Evolutionary conservation across 2,888 invertebrate species (phyloP).

Genomic region (Creontiades dilutus): DNA sequence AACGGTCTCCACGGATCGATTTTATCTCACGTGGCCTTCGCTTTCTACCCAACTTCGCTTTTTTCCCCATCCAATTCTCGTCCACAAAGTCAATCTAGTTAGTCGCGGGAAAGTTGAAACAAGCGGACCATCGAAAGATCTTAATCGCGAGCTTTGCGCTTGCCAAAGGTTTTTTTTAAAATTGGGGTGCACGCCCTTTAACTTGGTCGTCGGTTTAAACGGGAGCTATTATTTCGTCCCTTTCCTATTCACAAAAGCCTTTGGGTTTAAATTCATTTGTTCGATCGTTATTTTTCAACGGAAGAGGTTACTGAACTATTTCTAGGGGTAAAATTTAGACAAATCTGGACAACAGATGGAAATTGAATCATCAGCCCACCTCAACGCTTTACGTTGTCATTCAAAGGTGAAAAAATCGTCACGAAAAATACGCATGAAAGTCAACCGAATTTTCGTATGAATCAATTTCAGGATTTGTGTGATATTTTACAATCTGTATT

Average conservation of each 20-base stretch:
- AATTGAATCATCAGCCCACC: too few species aligned
- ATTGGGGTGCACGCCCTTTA: constrained; percentile 4
- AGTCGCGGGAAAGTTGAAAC: background rate
- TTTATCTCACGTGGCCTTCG: constrained; percentile 18
- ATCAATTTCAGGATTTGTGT: too few species aligned
- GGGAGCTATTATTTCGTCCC: background rate
- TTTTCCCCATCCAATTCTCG: background rate
- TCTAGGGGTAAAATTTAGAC: too few species aligned
- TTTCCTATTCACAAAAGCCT: background rate
- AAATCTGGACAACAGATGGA: too few species aligned
- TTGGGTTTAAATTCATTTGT: background rate
- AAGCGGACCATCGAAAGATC: constrained; percentile 33
- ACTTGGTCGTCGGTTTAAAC: constrained; percentile 11
- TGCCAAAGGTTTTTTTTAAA: background rate
- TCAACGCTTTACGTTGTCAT: too few species aligned
- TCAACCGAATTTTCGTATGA: too few species aligned
- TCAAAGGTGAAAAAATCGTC: too few species aligned
- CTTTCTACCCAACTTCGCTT: constrained; percentile 3
- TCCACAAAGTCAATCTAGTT: constrained; percentile 3
- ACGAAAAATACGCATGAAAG: too few species aligned
- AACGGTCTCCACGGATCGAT: constrained; percentile 45
- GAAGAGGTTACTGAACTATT: background rate
- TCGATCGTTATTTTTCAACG: background rate
- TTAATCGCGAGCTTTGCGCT: constrained; percentile 14
- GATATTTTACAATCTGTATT: too few species aligned